phyloP scores from a whole-genome alignment of 2,113 vertebrate species.

The Rhynchomys soricoides region DNA sequence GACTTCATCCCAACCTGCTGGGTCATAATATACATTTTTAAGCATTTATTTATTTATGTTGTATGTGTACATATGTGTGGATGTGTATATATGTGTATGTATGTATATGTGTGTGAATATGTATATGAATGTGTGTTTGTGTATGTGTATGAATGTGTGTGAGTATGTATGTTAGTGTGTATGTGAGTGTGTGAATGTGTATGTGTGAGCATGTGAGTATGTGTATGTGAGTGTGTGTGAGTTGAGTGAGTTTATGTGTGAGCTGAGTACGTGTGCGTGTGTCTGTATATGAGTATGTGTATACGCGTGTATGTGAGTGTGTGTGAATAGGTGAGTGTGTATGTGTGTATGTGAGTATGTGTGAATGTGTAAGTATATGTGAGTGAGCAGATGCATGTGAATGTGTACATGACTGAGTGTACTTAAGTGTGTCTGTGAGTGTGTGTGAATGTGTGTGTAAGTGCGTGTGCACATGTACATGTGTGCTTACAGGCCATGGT shows the following conservation, averaged over 20 bases:
- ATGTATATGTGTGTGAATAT: neutral
- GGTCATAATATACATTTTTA: neutral
- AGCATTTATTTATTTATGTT: neutral
- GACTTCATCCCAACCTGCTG: neutral
- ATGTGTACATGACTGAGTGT: too few relatives aligned
- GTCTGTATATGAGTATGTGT: neutral
- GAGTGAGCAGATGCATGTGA: neutral
- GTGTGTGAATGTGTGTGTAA: neutral
- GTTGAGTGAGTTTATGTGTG: neutral
- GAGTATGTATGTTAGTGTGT: neutral
- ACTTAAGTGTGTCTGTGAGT: neutral
- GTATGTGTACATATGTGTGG: neutral
- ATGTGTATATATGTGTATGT: neutral
- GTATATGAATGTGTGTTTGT: too few relatives aligned
- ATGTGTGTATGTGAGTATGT: neutral
- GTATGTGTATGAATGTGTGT: neutral
- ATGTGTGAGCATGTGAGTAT: neutral
- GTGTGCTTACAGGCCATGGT: too few relatives aligned
- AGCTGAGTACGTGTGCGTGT: neutral
- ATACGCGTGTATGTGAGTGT: too few relatives aligned
- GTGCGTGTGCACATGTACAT: neutral
- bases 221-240: neutral
- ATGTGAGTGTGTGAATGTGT: neutral
- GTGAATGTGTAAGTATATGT: too few relatives aligned
- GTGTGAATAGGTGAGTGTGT: too few relatives aligned